Conservation (phyloP, 2,113 vertebrate genomes). For the Clarias magur region DNA sequence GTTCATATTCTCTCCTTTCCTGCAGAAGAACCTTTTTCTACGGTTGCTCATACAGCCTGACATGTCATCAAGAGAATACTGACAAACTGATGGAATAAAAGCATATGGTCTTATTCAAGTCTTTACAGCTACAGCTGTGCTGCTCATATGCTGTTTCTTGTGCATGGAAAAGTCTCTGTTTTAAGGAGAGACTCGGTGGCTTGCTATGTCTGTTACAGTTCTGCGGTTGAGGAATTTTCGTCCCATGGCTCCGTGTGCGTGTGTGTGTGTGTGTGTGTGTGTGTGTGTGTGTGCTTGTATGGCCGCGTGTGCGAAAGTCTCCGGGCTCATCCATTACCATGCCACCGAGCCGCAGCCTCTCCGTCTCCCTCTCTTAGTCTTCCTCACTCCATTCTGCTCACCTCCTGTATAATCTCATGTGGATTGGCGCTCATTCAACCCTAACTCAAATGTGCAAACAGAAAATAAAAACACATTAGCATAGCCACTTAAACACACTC, state of each 20-base stretch:
- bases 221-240: conserved; percentile 36
- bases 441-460: conserved; percentile 44
- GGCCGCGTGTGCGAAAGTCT: conserved; percentile 7
- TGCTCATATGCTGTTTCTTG: neutral
- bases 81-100: neutral
- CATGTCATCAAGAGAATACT: neutral
- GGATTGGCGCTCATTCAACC: conserved; percentile 48
- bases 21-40: neutral
- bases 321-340: conserved; percentile 47
- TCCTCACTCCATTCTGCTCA: conserved; percentile 34
- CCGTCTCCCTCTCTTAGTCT: conserved; percentile 31
- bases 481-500: conserved; percentile 42
- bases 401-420: conserved; percentile 41
- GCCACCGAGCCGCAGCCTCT: conserved; percentile 48
- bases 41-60: neutral
- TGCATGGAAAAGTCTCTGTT: neutral
- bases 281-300: neutral
- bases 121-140: neutral
- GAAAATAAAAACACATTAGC: conserved; percentile 40
- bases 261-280: conserved; percentile 29
- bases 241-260: conserved; percentile 46
- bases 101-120: neutral
- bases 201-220: conserved; percentile 37
- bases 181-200: conserved; percentile 2
- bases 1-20: neutral